phyloP scores from a whole-genome alignment of 2,797 vertebrate genomes.

The Erpetoichthys calabaricus region DNA sequence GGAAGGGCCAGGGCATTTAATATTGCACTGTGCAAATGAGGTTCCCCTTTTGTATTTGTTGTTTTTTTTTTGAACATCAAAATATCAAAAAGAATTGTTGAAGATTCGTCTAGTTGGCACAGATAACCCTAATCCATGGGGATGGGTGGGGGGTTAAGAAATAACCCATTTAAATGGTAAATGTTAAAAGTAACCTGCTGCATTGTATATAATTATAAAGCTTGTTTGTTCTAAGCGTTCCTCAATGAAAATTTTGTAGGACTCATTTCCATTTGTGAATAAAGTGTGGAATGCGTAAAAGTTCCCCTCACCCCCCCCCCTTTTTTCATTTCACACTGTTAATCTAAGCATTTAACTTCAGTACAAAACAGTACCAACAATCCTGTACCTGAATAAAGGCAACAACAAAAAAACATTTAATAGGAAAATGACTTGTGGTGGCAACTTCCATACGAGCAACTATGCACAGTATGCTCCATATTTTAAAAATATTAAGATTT shows the following conservation, averaged over 20 bases:
- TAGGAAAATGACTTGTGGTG: no score
- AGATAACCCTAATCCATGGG: no score
- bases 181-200: conserved; percentile 13
- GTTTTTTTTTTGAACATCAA: conserved; percentile 7
- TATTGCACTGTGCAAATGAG: conserved; percentile 10
- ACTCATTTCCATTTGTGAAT: conserved; percentile 56
- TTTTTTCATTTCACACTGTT: background rate
- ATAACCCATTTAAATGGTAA: conserved; percentile 16
- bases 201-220: conserved; percentile 41
- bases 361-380: no score
- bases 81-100: no score
- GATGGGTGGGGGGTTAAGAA: conserved; percentile 1
- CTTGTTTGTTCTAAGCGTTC: conserved; percentile 30
- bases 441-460: no score
- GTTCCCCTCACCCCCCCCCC: background rate
- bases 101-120: no score
- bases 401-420: conserved; percentile 11
- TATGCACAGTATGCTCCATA: no score
- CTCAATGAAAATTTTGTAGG: conserved; percentile 36
- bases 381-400: background rate
- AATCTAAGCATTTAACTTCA: no score
- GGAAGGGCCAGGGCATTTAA: conserved; percentile 23
- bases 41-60: conserved; percentile 11
- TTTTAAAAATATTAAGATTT: no score
- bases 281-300: conserved; percentile 51